Evolutionary conservation across 2,797 vertebrate species (phyloP).

Genomic region (Aldrovandia affinis): DNA sequence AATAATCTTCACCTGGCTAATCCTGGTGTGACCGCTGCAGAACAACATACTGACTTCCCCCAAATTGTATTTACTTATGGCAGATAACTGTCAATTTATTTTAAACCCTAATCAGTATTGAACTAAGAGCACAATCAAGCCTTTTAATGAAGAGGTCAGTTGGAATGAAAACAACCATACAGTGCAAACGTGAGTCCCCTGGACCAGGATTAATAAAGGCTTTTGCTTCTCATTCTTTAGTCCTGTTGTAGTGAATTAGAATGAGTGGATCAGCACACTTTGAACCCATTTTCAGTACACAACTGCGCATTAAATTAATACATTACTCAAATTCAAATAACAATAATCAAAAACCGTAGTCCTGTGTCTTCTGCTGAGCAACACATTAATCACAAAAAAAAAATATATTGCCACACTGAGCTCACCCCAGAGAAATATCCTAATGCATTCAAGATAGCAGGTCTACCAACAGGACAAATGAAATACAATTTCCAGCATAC

Average conservation of each 20-base stretch:
- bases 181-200: background rate
- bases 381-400: too few species aligned
- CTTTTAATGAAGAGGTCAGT: conserved; percentile 6
- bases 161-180: background rate
- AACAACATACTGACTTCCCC: background rate
- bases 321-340: background rate
- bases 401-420: background rate
- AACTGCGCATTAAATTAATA: background rate
- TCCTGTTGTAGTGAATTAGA: background rate
- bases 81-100: background rate
- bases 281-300: background rate
- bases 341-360: background rate
- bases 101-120: background rate
- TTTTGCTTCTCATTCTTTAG: background rate
- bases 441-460: background rate
- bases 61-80: background rate
- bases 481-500: background rate
- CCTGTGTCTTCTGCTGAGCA: background rate
- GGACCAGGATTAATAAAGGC: background rate
- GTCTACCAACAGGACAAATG: background rate
- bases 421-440: background rate
- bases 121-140: background rate
- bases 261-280: background rate
- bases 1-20: too few species aligned
- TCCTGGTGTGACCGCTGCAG: too few species aligned